Evolutionary conservation across 2,888 invertebrate genomes (phyloP).

Genomic region (Nyleta sp.): DNA sequence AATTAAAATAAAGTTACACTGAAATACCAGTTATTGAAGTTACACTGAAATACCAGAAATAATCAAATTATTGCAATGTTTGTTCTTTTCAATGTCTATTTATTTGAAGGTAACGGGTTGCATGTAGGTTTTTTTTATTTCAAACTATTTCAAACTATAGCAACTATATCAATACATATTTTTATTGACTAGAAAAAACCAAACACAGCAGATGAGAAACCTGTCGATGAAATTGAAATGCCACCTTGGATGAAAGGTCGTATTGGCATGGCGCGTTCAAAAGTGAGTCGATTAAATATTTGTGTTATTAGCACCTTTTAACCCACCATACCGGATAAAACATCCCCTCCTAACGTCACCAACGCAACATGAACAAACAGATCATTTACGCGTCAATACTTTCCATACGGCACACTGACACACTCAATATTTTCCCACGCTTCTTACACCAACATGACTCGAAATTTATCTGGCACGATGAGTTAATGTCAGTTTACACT

Average conservation of each 20-base stretch:
- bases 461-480: too few relatives aligned
- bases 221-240: not conserved
- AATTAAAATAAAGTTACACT: too few relatives aligned
- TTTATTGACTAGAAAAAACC: not conserved
- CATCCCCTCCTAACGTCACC: not conserved
- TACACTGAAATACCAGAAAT: too few relatives aligned
- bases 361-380: too few relatives aligned
- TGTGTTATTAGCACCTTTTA: not conserved
- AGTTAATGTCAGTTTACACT: too few relatives aligned
- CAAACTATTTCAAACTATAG: not conserved
- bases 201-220: not conserved
- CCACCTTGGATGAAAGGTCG: slow-evolving; percentile 1
- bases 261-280: not conserved
- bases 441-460: too few relatives aligned
- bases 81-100: too few relatives aligned
- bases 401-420: too few relatives aligned
- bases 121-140: not conserved
- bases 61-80: too few relatives aligned
- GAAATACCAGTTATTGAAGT: too few relatives aligned
- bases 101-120: not conserved
- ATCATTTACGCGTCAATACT: too few relatives aligned
- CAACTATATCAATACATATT: not conserved
- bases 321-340: not conserved
- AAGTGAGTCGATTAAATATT: not conserved
- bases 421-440: too few relatives aligned